These are phyloP conservation scores for Neolamprologus longior DNA, from an alignment of 2,113 vertebrate species.

Conservation along the genomic window DNA sequence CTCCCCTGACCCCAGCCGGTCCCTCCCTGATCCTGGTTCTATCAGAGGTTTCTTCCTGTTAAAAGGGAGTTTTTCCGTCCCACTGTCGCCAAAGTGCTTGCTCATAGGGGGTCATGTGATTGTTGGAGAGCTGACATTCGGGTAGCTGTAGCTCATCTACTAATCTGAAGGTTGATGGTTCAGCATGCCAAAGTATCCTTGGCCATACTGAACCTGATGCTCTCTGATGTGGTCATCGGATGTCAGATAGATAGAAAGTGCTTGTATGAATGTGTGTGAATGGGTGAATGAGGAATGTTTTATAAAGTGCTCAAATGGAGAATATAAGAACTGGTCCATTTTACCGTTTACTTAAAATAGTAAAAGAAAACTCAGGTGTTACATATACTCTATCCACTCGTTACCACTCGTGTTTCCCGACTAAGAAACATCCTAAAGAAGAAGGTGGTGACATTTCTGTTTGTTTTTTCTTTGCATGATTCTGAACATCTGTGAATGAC, in stretches of 20 bases:
- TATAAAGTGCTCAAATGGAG: not conserved
- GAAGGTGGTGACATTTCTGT: not conserved
- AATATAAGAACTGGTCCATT: not conserved
- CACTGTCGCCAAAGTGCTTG: not conserved
- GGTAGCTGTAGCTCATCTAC: not conserved
- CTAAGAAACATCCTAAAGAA: not conserved
- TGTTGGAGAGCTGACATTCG: not conserved
- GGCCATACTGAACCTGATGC: not conserved
- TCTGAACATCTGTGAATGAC: not conserved
- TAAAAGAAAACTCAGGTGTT: not conserved
- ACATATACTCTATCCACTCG: not conserved
- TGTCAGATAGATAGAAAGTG: not conserved
- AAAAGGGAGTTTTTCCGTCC: not conserved
- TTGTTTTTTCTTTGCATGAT: not conserved
- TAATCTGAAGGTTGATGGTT: not conserved
- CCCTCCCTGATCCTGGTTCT: not conserved
- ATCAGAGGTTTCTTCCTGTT: not conserved
- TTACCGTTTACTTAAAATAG: not conserved
- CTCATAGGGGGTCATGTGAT: accelerated
- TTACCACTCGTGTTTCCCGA: not conserved
- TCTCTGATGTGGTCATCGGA: accelerated
- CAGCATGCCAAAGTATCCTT: not conserved
- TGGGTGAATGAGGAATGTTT: accelerated
- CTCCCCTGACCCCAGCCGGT: not conserved
- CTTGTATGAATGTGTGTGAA: not conserved